Percentiles rank a stretch among this genome's conserved stretches.
phyloP scores from a whole-genome alignment of 2,113 vertebrate species.

The Upupa epops region DNA sequence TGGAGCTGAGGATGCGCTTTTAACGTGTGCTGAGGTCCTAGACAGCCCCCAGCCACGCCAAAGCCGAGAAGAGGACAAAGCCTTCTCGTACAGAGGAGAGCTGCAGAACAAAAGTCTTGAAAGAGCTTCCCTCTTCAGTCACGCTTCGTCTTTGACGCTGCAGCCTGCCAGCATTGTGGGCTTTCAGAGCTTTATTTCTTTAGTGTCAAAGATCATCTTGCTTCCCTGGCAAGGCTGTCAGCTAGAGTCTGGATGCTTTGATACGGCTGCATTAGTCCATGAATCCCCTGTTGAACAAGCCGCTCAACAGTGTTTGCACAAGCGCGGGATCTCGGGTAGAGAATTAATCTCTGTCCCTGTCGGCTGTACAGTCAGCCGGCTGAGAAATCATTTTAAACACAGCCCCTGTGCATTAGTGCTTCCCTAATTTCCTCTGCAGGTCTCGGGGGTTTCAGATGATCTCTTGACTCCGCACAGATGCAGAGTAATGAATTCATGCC shows the following conservation, averaged over 20 bases:
- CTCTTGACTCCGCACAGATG: background rate
- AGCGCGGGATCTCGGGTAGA: slow-evolving; percentile 12
- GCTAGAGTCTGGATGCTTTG: slow-evolving; percentile 40
- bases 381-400: slow-evolving; percentile 40
- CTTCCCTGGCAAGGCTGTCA: slow-evolving; percentile 56
- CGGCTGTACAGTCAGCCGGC: slow-evolving; percentile 15
- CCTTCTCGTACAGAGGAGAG: background rate
- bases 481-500: slow-evolving; percentile 25
- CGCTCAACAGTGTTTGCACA: slow-evolving; percentile 42
- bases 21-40: slow-evolving; percentile 20
- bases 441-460: background rate
- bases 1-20: background rate
- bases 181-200: slow-evolving; percentile 51
- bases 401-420: background rate
- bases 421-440: slow-evolving; percentile 24
- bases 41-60: background rate
- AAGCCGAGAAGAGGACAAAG: slow-evolving; percentile 4
- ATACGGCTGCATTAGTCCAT: background rate
- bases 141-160: background rate
- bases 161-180: slow-evolving; percentile 42
- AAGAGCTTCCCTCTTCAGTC: slow-evolving; percentile 33
- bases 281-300: slow-evolving; percentile 43
- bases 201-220: slow-evolving; percentile 45
- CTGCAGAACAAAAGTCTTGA: slow-evolving; percentile 24
- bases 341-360: slow-evolving; percentile 31